These are phyloP conservation scores for Eudemis profundana DNA, from an alignment of 2,888 invertebrate genomes.

Conservation along the genomic window DNA sequence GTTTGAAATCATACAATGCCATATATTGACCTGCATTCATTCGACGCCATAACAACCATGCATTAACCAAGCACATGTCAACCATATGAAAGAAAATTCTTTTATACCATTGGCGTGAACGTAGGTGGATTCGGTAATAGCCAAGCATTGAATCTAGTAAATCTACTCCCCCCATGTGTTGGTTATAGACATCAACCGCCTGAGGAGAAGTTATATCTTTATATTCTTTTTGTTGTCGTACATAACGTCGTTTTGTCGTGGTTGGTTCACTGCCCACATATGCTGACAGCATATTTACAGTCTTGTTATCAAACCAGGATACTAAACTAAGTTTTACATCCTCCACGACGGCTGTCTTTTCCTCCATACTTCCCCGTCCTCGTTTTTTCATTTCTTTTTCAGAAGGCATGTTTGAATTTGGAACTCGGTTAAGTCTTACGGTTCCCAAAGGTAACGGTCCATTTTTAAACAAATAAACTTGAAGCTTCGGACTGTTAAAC, in stretches of 20 bases:
- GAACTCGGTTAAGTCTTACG: constrained; percentile 30
- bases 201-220: constrained; percentile 32
- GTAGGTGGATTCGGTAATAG: constrained; percentile 24
- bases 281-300: constrained; percentile 39
- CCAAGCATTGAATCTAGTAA: no score
- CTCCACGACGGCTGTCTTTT: constrained; percentile 26
- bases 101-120: no score
- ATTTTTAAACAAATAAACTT: no score
- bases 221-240: no score
- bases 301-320: constrained; percentile 42
- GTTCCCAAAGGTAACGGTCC: no score
- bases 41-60: constrained; percentile 32
- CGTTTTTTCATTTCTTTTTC: constrained; percentile 31
- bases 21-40: constrained; percentile 5
- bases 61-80: constrained; percentile 15
- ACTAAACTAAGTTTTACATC: not conserved
- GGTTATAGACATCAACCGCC: constrained; percentile 33
- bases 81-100: no score
- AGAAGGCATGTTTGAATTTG: constrained; percentile 37
- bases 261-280: constrained; percentile 41
- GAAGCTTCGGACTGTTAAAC: constrained; percentile 49
- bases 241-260: constrained; percentile 5
- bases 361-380: constrained; percentile 12
- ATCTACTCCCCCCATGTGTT: no score
- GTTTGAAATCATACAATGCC: constrained; percentile 42